These are phyloP conservation scores for Oedothorax gibbosus DNA, from an alignment of 1,140 invertebrate genomes.

Conservation along the genomic window DNA sequence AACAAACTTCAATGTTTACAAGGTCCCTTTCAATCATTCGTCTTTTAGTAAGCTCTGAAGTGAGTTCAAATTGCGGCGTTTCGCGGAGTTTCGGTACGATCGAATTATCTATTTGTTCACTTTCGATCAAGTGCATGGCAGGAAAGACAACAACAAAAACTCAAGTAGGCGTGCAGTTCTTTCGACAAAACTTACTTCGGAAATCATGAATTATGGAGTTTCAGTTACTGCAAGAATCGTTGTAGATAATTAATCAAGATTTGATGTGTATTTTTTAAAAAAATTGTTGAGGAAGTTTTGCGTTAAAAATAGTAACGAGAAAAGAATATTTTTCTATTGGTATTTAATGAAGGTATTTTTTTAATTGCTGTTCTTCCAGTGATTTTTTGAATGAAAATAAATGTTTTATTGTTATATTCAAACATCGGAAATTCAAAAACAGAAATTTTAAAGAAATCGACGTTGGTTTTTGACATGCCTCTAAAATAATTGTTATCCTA, in stretches of 20 bases:
- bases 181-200: neutral
- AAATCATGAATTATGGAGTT: neutral
- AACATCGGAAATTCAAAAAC: neutral
- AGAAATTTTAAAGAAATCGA: neutral
- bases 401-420: neutral
- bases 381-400: neutral
- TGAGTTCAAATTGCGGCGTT: conserved; percentile 26
- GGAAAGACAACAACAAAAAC: conserved; percentile 8
- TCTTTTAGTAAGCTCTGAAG: conserved; percentile 32
- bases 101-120: conserved; percentile 47
- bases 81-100: conserved; percentile 37
- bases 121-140: conserved; percentile 18
- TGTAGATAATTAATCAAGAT: too few relatives aligned
- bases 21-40: conserved; percentile 5
- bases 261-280: too few relatives aligned
- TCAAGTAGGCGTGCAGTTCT: neutral
- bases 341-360: neutral
- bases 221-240: neutral
- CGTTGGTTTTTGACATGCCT: neutral
- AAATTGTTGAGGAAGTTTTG: too few relatives aligned
- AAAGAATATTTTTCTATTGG: neutral
- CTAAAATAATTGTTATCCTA: too few relatives aligned
- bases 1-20: neutral
- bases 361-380: neutral
- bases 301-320: neutral